Percentiles rank a stretch among this genome's conserved stretches.
Conservation (phyloP, 30 jellyfish, hydroid and myxozoan species). For the Chrysaora quinquecirrha region DNA sequence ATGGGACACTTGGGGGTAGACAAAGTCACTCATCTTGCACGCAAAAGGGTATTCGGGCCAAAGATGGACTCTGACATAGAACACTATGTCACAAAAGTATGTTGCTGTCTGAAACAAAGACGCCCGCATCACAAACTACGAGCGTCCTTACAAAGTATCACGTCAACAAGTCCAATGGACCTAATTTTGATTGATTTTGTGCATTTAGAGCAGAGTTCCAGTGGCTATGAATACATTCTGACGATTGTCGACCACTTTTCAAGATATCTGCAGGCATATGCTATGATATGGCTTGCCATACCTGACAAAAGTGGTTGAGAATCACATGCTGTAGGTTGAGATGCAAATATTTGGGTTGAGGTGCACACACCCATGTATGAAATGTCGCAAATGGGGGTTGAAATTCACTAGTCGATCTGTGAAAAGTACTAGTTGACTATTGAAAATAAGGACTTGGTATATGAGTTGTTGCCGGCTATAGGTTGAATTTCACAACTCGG, state of each 20-base stretch:
- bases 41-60: conserved; percentile 69
- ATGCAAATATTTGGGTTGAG: no score
- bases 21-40: conserved; percentile 46
- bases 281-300: no score
- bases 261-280: conserved; percentile 41
- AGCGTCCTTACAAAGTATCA: conserved; percentile 56
- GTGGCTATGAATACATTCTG: conserved; percentile 64
- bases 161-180: conserved; percentile 32
- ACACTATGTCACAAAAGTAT: conserved; percentile 18
- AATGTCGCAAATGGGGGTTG: no score
- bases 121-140: conserved; percentile 20
- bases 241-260: conserved; percentile 62
- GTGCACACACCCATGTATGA: no score
- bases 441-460: no score
- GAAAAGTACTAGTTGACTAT: no score
- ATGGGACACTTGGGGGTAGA: conserved; percentile 74
- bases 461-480: no score
- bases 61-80: conserved; percentile 52
- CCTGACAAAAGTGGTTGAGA: no score
- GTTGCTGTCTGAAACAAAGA: conserved; percentile 43
- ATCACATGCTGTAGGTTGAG: no score
- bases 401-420: no score
- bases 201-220: conserved; percentile 41
- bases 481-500: no score
- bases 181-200: conserved; percentile 36